phyloP scores from a whole-genome alignment of 2,888 invertebrate genomes.

The Acrobasis repandana region DNA sequence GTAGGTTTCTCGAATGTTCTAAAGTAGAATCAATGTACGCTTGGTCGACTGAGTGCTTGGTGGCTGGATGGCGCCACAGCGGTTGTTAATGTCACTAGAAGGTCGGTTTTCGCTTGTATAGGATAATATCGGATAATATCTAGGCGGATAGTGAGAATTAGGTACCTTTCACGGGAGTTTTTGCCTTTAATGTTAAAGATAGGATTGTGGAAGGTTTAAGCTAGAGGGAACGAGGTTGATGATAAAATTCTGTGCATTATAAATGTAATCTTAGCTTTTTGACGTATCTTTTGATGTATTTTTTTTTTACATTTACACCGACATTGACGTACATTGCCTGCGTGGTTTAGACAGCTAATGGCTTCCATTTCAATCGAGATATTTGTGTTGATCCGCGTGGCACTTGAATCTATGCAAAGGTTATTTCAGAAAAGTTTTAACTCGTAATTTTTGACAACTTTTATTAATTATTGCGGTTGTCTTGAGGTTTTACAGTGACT shows the following conservation, averaged over 20 bases:
- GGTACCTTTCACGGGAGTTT: slow-evolving; percentile 23
- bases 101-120: slow-evolving; percentile 32
- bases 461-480: too few species aligned
- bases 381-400: too few species aligned
- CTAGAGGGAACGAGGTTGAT: not conserved
- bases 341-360: too few species aligned
- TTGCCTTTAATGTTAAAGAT: slow-evolving; percentile 34
- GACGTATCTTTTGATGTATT: not conserved
- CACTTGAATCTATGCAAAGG: too few species aligned
- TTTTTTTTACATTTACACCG: not conserved
- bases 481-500: too few species aligned
- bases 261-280: slow-evolving; percentile 21
- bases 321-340: too few species aligned
- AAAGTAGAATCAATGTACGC: slow-evolving; percentile 80
- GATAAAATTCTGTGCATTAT: not conserved
- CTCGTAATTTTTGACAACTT: too few species aligned
- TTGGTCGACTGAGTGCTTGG: slow-evolving; percentile 55
- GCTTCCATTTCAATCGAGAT: too few species aligned
- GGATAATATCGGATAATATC: slow-evolving; percentile 35
- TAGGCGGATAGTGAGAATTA: slow-evolving; percentile 30
- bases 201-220: slow-evolving; percentile 26
- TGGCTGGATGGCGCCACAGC: slow-evolving; percentile 39
- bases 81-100: slow-evolving; percentile 29
- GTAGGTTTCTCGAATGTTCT: slow-evolving; percentile 76
- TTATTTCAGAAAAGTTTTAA: too few species aligned